Evolutionary conservation across 2,888 invertebrate species (phyloP).

Genomic region (Cheilosia vernalis): DNA sequence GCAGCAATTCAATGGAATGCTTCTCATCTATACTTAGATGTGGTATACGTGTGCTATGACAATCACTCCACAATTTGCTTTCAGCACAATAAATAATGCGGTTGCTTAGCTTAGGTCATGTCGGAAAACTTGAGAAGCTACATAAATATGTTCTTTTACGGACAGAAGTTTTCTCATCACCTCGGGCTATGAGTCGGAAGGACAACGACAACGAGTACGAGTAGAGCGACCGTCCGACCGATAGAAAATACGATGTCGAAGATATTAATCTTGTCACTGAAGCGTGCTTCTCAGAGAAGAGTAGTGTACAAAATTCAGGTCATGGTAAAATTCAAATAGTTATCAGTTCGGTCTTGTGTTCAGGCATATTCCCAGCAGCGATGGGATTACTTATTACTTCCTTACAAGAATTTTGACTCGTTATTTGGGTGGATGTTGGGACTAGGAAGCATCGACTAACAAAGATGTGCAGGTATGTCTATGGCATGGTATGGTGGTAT

Average conservation of each 20-base stretch:
- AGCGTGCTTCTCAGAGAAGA: slow-evolving; percentile 31
- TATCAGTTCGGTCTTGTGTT: neutral
- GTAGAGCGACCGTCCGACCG: neutral
- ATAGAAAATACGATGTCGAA: slow-evolving; percentile 22
- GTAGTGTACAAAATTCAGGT: slow-evolving; percentile 39
- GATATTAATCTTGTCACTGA: slow-evolving; percentile 61
- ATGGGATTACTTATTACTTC: slow-evolving; percentile 32
- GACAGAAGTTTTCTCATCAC: slow-evolving; percentile 18
- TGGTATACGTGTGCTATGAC: slow-evolving; percentile 18
- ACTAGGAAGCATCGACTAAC: neutral
- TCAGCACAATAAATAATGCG: slow-evolving; percentile 40
- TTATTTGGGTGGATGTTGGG: neutral
- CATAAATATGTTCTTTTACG: slow-evolving; percentile 7
- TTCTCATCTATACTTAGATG: slow-evolving; percentile 18
- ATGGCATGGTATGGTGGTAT: neutral
- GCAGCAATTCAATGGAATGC: slow-evolving; percentile 9
- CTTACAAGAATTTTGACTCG: slow-evolving; percentile 34
- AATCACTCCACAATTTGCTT: slow-evolving; percentile 51
- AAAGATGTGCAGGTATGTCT: neutral
- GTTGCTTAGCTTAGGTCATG: slow-evolving; percentile 1
- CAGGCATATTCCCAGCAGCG: slow-evolving; percentile 22
- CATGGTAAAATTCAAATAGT: slow-evolving; percentile 58
- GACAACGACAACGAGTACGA: neutral
- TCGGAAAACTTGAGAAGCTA: slow-evolving; percentile 5
- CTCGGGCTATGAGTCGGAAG: slow-evolving; percentile 5